Base-by-base conservation (phyloP, 2,113 vertebrate genomes). In the Cairina moschata region DNA sequence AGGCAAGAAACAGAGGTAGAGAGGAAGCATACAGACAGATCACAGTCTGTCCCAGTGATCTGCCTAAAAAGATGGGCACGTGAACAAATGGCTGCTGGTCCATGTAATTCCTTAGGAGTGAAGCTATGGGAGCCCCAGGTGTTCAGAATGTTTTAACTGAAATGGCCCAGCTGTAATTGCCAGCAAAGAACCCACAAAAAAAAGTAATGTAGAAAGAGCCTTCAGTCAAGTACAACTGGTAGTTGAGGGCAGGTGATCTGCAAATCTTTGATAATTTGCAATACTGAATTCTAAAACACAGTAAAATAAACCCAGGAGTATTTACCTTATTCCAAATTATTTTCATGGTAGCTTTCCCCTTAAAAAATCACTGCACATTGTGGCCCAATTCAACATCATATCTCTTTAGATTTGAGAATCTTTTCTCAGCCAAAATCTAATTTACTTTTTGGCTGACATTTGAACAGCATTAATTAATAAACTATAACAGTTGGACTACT, bases 381-480 rank as follows among this genome's bases (percentile, higher is more conserved):
- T 83, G 29, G 32, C 31, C 34, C 40, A 88, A 54, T 21, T 83
- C n/a, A 36, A 46, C 29, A 46, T 36, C 0, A 21, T 67, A 60
- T 87, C 75, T 77, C 77, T 86, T 95, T 42, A 88, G 31, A 94
- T 60, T 86, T 77, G 26, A 60, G 29, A 89, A 75, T 32, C 5
- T 84, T 84, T 58, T 67, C 52, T 88, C 31, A 68, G 54, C 52
- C 60, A 89, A 86, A 75, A 82, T 72, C 18, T 32, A 84, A 81
- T 67, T 82, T 86, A 78, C 25, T 82, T 81, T n/a, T 86, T 79
- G 46, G 69, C 60, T 91, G 71, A 71, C 65, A 86, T 92, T 81
- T 82, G 48, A 95, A 46, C 40, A 59, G 31, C 52, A 83, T 73
- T 67, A 86, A 95, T 74, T 84, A 91, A 87, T 50, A 83, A 86